Evolutionary conservation across 2,113 vertebrate genomes (phyloP).

Genomic region (Origma solitaria): DNA sequence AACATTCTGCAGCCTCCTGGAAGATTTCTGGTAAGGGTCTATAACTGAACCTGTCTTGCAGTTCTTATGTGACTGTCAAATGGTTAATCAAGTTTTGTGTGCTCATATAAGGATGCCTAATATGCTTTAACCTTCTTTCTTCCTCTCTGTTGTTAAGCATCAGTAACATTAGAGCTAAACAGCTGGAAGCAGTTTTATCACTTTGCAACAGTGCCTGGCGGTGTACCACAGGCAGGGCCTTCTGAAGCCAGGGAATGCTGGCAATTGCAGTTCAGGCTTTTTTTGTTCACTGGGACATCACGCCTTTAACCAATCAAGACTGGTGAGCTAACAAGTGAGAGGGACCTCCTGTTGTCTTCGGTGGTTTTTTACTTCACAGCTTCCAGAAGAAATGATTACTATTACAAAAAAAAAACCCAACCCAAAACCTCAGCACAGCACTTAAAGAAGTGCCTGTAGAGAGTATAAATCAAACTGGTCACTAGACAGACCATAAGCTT

Average conservation of each 20-base stretch:
- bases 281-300: constrained; percentile 55
- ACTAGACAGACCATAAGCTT: neutral
- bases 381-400: constrained; percentile 64
- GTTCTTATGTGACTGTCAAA: neutral
- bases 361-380: constrained; percentile 57
- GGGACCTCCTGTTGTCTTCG: constrained; percentile 61
- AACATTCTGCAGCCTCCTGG: neutral
- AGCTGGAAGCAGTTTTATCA: constrained; percentile 80
- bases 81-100: neutral
- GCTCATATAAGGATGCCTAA: neutral
- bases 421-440: constrained; percentile 1
- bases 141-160: neutral
- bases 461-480: constrained; percentile 26
- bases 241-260: constrained; percentile 64
- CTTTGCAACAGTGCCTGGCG: constrained; percentile 71
- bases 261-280: constrained; percentile 46
- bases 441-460: constrained; percentile 33
- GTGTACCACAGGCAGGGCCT: constrained; percentile 33
- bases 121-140: neutral
- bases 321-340: constrained; percentile 58
- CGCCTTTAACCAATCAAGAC: constrained; percentile 37
- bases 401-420: neutral
- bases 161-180: constrained; percentile 17
- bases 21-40: neutral
- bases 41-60: neutral